These are phyloP conservation scores for Pollimyrus isidori DNA, from an alignment of 2,113 vertebrate species.

Conservation along the genomic window DNA sequence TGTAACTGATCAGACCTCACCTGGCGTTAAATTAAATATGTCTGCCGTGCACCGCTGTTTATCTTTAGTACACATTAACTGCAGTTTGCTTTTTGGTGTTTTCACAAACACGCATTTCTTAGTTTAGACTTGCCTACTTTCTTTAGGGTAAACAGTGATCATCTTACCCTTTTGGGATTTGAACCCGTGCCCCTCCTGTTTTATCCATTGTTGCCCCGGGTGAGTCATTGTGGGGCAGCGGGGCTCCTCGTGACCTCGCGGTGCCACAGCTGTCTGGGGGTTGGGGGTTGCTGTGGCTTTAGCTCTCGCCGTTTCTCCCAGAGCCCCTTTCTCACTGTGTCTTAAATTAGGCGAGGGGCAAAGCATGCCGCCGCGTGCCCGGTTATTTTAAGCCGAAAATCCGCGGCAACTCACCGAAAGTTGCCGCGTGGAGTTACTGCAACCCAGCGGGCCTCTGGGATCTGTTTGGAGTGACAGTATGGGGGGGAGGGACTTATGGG, in stretches of 20 bases:
- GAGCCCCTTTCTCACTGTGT: background rate
- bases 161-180: background rate
- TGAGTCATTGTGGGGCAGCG: background rate
- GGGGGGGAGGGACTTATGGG: background rate
- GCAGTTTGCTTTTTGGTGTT: background rate
- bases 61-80: background rate
- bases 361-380: background rate
- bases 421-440: background rate
- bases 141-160: background rate
- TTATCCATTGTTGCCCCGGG: background rate
- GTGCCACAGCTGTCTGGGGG: background rate
- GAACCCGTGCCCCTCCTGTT: background rate
- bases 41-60: background rate
- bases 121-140: background rate
- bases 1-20: background rate
- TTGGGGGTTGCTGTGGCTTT: background rate
- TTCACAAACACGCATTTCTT: background rate
- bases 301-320: background rate
- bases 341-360: slow-evolving; percentile 11
- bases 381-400: slow-evolving; percentile 17
- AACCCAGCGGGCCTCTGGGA: background rate
- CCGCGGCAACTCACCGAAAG: background rate
- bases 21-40: background rate
- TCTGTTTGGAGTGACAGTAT: background rate
- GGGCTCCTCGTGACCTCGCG: background rate